Base-by-base conservation (phyloP, 37 sponge, comb jelly and placozoan species). In the Beroe forskalii region DNA sequence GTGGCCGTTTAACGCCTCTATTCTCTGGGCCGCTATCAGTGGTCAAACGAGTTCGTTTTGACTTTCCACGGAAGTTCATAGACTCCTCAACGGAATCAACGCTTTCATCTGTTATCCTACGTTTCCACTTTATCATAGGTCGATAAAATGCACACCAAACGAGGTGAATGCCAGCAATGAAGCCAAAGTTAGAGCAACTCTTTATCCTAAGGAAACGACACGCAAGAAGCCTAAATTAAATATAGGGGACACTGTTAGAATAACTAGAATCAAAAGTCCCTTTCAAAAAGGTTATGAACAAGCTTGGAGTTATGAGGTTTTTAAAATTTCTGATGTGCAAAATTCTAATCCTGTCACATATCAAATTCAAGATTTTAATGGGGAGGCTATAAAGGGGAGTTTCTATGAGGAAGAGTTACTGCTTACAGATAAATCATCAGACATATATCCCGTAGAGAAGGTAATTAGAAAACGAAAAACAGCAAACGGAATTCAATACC, bases 271-370 rank as follows among this genome's bases (percentile, higher is more conserved):
- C 2, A 72, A 37, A 27, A 72, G 23, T 4, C 28, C 40, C 1
- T 72, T 72, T 33, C 76, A 72, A 72, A 32, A 37, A 12, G 76
- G 76, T 12, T 72, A 38, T 72, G 40, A 72, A 32, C 76, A 72
- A 38, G 19, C 38, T 23, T 72, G 76, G 76, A 72, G 76, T 37
- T 72, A 72, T 72, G 76, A 72, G 40, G 40, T 72, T 38, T 37
- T 72, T 4, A 37, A 72, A 33, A 33, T 72, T 37, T 32, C 76
- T 4, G 40, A 32, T 12, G 23, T 72, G 23, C 19, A 72, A 37
- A 27, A 32, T 12, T 32, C 76, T 20, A 72, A 72, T 38, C 76
- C 76, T 32, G 40, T 37, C 1, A 72, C 76, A 6, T 72, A 72
- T 38, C 2, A 32, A 14, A 32, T 72, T 23, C 19, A 4, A 12